A percentile compares a stretch with the other conserved stretches of the same genome.
Conservation (phyloP, 2,888 invertebrate species). For the Vesta saturnalis region DNA sequence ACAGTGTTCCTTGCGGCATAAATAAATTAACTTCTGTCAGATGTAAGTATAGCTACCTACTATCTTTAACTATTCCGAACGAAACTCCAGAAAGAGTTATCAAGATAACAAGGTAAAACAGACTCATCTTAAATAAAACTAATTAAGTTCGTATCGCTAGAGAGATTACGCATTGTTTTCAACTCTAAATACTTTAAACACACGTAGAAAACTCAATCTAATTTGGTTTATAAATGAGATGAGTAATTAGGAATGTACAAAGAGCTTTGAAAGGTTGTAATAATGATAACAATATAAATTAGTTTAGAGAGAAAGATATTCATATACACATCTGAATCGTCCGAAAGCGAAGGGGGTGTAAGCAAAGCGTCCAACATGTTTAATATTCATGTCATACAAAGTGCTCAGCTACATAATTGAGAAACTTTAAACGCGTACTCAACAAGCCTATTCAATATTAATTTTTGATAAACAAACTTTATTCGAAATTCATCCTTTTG, state of each 20-base stretch:
- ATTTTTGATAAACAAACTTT: conserved; percentile 24
- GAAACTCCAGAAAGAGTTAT: conserved; percentile 25
- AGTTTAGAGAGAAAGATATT: background rate
- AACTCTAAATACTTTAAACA: background rate
- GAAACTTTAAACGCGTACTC: conserved; percentile 51
- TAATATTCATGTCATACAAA: conserved; percentile 53
- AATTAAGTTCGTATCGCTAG: background rate
- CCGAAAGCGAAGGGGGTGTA: background rate
- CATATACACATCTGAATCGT: background rate
- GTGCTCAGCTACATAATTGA: conserved; percentile 53
- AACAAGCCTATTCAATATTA: conserved; percentile 23
- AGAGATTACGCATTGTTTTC: background rate
- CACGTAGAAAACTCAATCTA: background rate
- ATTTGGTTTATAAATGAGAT: background rate
- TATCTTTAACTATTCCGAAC: conserved; percentile 25
- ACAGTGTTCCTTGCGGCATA: conserved; percentile 33
- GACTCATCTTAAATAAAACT: no score
- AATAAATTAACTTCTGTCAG: conserved; percentile 35
- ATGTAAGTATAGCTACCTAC: conserved; percentile 27
- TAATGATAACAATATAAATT: background rate
- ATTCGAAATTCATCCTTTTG: conserved; percentile 3
- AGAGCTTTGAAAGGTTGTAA: background rate
- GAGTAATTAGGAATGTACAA: background rate
- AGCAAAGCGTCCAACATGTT: conserved; percentile 40
- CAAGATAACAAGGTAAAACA: no score